These are phyloP conservation scores for Fregetta grallaria DNA, from an alignment of 2,113 vertebrate genomes.

Conservation along the genomic window DNA sequence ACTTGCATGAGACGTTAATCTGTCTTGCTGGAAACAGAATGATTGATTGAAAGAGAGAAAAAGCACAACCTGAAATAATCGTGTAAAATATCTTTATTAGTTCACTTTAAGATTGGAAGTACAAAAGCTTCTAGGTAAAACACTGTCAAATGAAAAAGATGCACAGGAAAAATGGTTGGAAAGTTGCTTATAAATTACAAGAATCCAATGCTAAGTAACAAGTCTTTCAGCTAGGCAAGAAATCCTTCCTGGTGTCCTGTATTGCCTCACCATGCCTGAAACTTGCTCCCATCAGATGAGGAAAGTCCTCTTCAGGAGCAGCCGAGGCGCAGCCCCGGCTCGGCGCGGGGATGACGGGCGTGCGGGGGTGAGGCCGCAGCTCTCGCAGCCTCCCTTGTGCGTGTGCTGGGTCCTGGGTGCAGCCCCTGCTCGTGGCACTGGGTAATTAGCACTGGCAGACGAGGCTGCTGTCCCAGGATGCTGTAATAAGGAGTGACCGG, in stretches of 20 bases:
- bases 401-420: not conserved
- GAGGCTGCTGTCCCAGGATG: not conserved
- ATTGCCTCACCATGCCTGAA: not conserved
- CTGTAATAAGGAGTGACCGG: not conserved
- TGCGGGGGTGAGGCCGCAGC: not conserved
- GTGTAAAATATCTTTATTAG: constrained; percentile 45
- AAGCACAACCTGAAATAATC: not conserved
- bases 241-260: not conserved
- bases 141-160: not conserved
- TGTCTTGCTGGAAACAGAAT: not conserved
- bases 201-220: not conserved
- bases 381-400: not conserved
- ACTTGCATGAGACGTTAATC: accelerated
- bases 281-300: not conserved
- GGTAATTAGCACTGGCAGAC: accelerated
- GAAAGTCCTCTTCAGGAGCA: not conserved
- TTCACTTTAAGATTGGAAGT: not conserved
- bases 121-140: constrained; percentile 36
- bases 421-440: not conserved
- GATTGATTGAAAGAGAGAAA: not conserved
- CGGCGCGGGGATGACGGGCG: accelerated
- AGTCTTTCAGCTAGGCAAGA: not conserved
- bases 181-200: not conserved
- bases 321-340: not conserved
- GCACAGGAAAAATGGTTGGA: not conserved